These are phyloP conservation scores for Brachypalpus laphriformis DNA, from an alignment of 2,888 invertebrate species.

Conservation along the genomic window DNA sequence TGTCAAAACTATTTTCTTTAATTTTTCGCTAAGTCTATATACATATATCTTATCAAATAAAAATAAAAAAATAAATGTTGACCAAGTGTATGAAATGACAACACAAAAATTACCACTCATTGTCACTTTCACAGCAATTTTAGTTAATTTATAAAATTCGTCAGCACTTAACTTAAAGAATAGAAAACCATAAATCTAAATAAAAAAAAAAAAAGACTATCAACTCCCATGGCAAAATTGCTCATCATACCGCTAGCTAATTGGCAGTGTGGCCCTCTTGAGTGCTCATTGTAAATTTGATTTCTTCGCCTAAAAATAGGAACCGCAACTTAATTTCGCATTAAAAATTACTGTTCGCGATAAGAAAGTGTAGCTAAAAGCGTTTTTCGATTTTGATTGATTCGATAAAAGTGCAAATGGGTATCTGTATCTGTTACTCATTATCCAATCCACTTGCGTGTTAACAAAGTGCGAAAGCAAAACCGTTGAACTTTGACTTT, in stretches of 20 bases:
- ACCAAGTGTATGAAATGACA: background rate
- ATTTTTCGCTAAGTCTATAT: background rate
- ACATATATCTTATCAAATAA: background rate
- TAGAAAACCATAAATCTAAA: constrained; percentile 1
- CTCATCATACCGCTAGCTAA: background rate
- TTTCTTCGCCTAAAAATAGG: background rate
- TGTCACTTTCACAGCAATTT: background rate
- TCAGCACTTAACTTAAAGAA: background rate
- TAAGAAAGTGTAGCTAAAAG: constrained; percentile 7
- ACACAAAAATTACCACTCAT: background rate
- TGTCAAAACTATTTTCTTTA: constrained; percentile 14
- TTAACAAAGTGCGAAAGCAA: constrained; percentile 1
- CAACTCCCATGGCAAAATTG: background rate
- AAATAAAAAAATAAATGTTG: background rate
- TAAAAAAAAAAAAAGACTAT: background rate
- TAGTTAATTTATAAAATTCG: constrained; percentile 1
- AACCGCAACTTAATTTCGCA: constrained; percentile 15
- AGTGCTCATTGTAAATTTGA: background rate
- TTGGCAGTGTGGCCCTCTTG: background rate
- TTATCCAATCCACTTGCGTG: background rate
- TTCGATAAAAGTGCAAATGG: background rate
- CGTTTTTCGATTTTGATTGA: constrained; percentile 10
- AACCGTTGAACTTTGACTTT: constrained; percentile 18
- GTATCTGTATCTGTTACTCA: background rate
- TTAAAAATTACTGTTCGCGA: background rate